Percentiles rank a stretch among this genome's conserved stretches.
These are phyloP conservation scores for Cotesia typhae DNA, from an alignment of 1,140 invertebrate genomes.

Conservation along the genomic window DNA sequence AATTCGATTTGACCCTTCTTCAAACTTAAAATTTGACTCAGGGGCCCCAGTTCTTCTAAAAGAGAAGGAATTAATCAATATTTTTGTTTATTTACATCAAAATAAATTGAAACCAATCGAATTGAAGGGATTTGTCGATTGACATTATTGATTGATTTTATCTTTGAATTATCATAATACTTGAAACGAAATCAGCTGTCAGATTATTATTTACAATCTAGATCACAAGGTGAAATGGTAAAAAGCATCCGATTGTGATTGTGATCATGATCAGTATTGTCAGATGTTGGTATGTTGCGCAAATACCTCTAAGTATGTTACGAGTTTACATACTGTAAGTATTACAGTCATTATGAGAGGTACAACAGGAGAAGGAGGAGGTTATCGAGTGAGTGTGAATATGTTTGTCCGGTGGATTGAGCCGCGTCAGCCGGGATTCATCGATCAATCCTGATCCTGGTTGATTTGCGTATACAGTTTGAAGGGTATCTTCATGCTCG, in stretches of 20 bases:
- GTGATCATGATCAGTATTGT: not conserved
- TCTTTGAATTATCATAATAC: not conserved
- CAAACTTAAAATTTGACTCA: too few species aligned
- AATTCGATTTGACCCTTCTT: not conserved
- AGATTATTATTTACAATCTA: slow-evolving; percentile 6
- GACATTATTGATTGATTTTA: slow-evolving; percentile 13
- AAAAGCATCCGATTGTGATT: too few species aligned
- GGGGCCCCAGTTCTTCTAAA: too few species aligned
- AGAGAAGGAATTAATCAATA: too few species aligned
- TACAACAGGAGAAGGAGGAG: not conserved
- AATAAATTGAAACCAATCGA: too few species aligned
- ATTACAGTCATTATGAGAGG: not conserved
- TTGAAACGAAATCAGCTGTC: not conserved
- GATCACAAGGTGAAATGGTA: not conserved
- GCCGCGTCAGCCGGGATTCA: slow-evolving; percentile 33
- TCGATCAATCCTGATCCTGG: slow-evolving; percentile 30
- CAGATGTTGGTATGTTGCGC: not conserved
- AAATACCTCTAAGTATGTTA: slow-evolving; percentile 17
- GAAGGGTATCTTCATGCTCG: slow-evolving; percentile 22
- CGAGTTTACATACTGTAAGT: slow-evolving; percentile 18
- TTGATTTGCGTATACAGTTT: slow-evolving; percentile 29
- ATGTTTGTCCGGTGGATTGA: slow-evolving; percentile 26
- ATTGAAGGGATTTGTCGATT: too few species aligned
- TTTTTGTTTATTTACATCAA: too few species aligned
- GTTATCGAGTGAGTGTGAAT: slow-evolving; percentile 21